Base-by-base conservation (phyloP, 2,888 invertebrate genomes). In the Cerceris ruficornis region DNA sequence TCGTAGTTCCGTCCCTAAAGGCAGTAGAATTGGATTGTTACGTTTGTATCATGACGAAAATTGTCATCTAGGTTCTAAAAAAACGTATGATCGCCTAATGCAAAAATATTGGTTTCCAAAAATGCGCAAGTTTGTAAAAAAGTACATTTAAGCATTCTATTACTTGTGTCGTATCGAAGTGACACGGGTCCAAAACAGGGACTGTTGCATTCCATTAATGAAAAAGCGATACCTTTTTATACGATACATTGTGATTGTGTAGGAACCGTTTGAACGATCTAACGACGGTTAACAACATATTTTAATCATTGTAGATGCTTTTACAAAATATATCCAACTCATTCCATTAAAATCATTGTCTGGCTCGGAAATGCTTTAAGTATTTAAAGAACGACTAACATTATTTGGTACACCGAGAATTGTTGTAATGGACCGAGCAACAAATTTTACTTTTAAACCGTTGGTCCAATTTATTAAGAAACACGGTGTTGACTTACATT, bases 371-470 rank as follows among this genome's bases (percentile, higher is more conserved):
- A n/a, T n/a, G n/a, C n/a, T n/a, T n/a, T n/a, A n/a, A n/a, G n/a
- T n/a, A n/a, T n/a, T n/a, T n/a, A n/a, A n/a, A n/a, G n/a, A n/a
- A n/a, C n/a, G n/a, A n/a, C n/a, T n/a, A n/a, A n/a, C n/a, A n/a
- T n/a, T n/a, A n/a, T n/a, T n/a, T n/a, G n/a, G n/a, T n/a, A n/a
- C n/a, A n/a, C n/a, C n/a, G n/a, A n/a, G n/a, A n/a, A n/a, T n/a
- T n/a, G n/a, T n/a, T n/a, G n/a, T n/a, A n/a, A n/a, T n/a, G n/a
- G n/a, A n/a, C n/a, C n/a, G n/a, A n/a, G n/a, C n/a, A n/a, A n/a
- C n/a, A n/a, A 71, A 71, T 15, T 65, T 65, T 11, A 59, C 65
- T 0, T 71, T n/a, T 13, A 71, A 65, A 54, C 54, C 52, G 0
- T n/a, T 66, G 1, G 39, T 54, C 11, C 54, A 66, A 9, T 66